Evolutionary conservation across 2,888 invertebrate genomes (phyloP).

Genomic region (Platycheirus rosarum): DNA sequence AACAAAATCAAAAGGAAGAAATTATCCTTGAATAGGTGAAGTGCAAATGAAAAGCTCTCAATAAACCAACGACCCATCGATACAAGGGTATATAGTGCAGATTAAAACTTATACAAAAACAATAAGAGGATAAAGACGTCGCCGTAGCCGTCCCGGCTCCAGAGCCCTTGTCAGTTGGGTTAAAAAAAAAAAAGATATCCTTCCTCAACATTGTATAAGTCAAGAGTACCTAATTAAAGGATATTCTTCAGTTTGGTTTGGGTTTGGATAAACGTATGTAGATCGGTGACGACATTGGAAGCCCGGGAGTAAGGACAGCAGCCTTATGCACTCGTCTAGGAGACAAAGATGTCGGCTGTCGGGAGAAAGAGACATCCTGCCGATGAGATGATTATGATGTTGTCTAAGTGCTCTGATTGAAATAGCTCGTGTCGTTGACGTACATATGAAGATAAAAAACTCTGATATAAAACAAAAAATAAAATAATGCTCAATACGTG

Average conservation of each 20-base stretch:
- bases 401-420: slow-evolving; percentile 67
- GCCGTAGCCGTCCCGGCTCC: not conserved
- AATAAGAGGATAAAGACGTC: slow-evolving; percentile 47
- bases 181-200: slow-evolving; percentile 36
- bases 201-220: slow-evolving; percentile 20
- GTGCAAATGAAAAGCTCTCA: slow-evolving; percentile 53
- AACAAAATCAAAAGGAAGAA: slow-evolving; percentile 20
- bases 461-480: not conserved
- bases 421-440: slow-evolving; percentile 65
- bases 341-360: slow-evolving; percentile 33
- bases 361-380: slow-evolving; percentile 32
- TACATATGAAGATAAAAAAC: slow-evolving; percentile 55
- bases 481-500: slow-evolving; percentile 33
- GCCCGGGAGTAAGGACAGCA: slow-evolving; percentile 33
- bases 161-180: slow-evolving; percentile 4
- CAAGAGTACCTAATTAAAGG: slow-evolving; percentile 63
- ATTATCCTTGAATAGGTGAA: slow-evolving; percentile 64
- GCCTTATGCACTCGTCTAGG: slow-evolving; percentile 52
- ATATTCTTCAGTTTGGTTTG: slow-evolving; percentile 41
- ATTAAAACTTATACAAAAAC: slow-evolving; percentile 42
- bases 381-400: slow-evolving; percentile 52
- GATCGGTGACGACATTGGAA: slow-evolving; percentile 41
- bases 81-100: slow-evolving; percentile 33
- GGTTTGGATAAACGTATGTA: not conserved
- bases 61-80: slow-evolving; percentile 63